Conservation (phyloP, 2,797 vertebrate species). For the Ispidina lecontei region DNA sequence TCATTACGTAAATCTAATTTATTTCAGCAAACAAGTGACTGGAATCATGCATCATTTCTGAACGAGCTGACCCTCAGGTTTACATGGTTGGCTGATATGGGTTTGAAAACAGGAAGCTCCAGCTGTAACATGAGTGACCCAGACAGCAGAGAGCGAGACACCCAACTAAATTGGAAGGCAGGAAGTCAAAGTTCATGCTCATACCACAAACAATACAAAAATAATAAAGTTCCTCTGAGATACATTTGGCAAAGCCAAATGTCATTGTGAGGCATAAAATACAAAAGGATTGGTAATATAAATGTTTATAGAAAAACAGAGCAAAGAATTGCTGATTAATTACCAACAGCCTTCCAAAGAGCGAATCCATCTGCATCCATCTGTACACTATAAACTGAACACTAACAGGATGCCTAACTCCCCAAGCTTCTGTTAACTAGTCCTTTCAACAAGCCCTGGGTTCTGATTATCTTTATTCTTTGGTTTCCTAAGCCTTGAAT, state of each 20-base stretch:
- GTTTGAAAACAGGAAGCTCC: constrained; percentile 83
- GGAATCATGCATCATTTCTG: constrained; percentile 71
- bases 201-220: constrained; percentile 78
- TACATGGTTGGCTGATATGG: constrained; percentile 76
- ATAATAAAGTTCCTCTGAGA: constrained; percentile 76
- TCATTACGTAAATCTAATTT: constrained; percentile 78
- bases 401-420: not conserved
- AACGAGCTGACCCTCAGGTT: constrained; percentile 77
- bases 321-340: constrained; percentile 22
- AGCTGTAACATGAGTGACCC: constrained; percentile 83
- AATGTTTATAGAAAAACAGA: constrained; percentile 54
- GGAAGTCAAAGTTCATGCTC: constrained; percentile 80
- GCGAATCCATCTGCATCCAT: not conserved
- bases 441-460: not conserved
- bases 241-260: constrained; percentile 59
- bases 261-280: constrained; percentile 48
- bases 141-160: constrained; percentile 77
- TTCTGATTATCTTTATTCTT: not conserved
- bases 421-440: not conserved
- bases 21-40: constrained; percentile 79
- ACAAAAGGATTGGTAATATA: not conserved
- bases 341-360: not conserved
- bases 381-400: not conserved
- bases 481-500: not conserved
- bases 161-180: constrained; percentile 79